These are phyloP conservation scores for Cynopterus sphinx DNA, from an alignment of 2,797 vertebrate species.

Conservation along the genomic window DNA sequence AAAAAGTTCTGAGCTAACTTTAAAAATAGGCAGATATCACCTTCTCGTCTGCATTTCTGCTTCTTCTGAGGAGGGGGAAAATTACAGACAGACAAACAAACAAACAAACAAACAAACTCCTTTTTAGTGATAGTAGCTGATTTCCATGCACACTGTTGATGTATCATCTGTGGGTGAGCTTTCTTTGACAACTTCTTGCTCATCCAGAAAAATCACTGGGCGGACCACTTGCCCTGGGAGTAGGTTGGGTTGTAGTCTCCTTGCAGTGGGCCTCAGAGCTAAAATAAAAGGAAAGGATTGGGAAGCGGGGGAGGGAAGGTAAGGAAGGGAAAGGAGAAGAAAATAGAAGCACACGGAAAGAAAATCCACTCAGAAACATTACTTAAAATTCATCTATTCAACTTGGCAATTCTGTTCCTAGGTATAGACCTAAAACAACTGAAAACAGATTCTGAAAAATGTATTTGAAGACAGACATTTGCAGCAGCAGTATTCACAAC, in stretches of 20 bases:
- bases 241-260: not conserved
- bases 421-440: too few relatives aligned
- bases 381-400: not conserved
- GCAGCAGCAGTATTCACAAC: not conserved
- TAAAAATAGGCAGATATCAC: not conserved
- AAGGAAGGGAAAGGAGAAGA: not conserved
- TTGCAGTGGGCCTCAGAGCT: not conserved
- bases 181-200: not conserved
- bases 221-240: not conserved
- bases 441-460: not conserved
- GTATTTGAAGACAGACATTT: not conserved
- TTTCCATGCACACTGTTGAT: too few relatives aligned
- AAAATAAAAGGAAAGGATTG: not conserved
- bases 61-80: not conserved
- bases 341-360: not conserved
- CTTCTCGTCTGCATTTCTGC: not conserved
- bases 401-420: not conserved
- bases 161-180: not conserved
- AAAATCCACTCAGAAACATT: not conserved
- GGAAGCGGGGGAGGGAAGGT: fast-evolving
- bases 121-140: not conserved
- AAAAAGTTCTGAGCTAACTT: not conserved
- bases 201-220: not conserved
- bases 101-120: not conserved
- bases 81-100: not conserved